Evolutionary conservation across 2,888 invertebrate genomes (phyloP).

Genomic region (Epirrhoe tristata): DNA sequence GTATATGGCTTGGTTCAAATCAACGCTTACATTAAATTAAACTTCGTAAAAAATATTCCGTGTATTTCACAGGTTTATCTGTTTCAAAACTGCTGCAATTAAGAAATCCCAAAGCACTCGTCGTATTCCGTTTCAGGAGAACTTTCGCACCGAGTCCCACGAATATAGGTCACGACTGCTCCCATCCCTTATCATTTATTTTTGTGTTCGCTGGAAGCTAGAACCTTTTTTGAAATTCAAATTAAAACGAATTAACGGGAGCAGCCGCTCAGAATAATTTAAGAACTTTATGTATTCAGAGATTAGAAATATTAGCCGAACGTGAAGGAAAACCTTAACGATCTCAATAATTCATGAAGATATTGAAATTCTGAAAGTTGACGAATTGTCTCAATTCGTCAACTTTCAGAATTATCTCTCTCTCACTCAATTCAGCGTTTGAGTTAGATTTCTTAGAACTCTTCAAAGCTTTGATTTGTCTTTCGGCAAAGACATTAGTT

Average conservation of each 20-base stretch:
- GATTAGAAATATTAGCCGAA: constrained; percentile 30
- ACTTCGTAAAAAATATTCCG: not conserved
- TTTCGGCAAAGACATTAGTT: constrained; percentile 1
- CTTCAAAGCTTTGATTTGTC: constrained; percentile 2
- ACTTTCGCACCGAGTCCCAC: constrained; percentile 46
- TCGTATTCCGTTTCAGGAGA: constrained; percentile 41
- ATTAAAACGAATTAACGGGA: constrained; percentile 30
- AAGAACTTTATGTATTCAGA: constrained; percentile 34
- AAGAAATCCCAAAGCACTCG: constrained; percentile 7
- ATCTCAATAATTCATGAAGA: constrained; percentile 40
- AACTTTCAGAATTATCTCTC: too few relatives aligned
- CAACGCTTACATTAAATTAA: not conserved
- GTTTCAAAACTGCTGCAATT: not conserved
- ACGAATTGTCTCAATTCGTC: constrained; percentile 10
- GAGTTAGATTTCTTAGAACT: not conserved
- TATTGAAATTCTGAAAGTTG: constrained; percentile 28
- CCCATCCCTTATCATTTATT: constrained; percentile 32
- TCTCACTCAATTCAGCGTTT: constrained; percentile 11
- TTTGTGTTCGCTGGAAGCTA: constrained; percentile 29
- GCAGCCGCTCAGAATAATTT: constrained; percentile 32
- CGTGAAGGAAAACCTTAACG: constrained; percentile 33
- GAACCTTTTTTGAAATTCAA: constrained; percentile 26
- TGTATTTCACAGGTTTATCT: not conserved
- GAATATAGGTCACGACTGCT: constrained; percentile 56
- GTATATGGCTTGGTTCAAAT: constrained; percentile 3